These are phyloP conservation scores for Vimba vimba DNA, from an alignment of 2,113 vertebrate genomes.

Conservation along the genomic window DNA sequence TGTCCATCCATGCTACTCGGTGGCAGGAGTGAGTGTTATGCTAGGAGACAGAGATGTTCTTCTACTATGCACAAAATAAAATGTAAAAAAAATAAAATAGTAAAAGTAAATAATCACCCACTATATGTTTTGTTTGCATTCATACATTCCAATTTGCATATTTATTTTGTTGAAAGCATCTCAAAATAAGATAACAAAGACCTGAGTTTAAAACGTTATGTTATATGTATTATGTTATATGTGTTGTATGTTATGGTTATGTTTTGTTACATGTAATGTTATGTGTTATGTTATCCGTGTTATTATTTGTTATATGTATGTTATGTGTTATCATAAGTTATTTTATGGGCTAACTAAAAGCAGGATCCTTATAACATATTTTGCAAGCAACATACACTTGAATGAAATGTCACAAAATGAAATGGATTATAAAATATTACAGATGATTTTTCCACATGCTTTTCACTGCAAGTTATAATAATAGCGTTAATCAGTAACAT, in stretches of 20 bases:
- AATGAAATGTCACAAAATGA: too few species aligned
- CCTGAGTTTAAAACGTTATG: not conserved
- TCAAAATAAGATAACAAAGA: not conserved
- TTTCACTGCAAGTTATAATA: not conserved
- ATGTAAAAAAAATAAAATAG: too few species aligned
- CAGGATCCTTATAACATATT: not conserved
- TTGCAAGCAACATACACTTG: not conserved
- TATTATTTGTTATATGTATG: not conserved
- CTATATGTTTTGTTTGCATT: not conserved
- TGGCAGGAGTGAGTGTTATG: not conserved
- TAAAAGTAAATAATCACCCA: not conserved
- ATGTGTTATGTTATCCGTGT: not conserved
- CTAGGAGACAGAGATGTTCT: not conserved
- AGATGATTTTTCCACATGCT: not conserved
- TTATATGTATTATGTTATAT: not conserved
- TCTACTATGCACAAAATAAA: not conserved
- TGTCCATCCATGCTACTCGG: too few species aligned
- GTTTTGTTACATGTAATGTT: too few species aligned
- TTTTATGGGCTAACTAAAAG: not conserved
- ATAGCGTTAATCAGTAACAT: not conserved
- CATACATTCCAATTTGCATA: not conserved
- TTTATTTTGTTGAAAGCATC: not conserved
- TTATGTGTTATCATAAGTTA: not conserved
- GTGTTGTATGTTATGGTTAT: not conserved
- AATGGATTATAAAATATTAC: not conserved